These are phyloP conservation scores for Phoenoteleia sp. DNA, from an alignment of 2,888 invertebrate species.

Conservation along the genomic window DNA sequence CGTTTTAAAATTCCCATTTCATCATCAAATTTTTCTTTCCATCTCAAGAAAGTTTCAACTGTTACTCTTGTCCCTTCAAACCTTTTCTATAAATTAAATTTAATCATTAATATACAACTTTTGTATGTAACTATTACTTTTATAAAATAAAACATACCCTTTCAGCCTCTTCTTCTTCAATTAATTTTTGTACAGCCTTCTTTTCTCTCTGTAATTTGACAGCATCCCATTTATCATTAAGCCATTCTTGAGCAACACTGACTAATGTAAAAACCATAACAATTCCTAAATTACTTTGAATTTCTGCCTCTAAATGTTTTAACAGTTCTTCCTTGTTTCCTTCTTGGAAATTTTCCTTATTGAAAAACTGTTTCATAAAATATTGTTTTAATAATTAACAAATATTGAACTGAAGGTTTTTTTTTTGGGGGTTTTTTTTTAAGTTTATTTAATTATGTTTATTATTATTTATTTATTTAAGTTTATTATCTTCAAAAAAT, in stretches of 20 bases:
- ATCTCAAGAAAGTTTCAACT: conserved; percentile 97
- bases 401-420: no score
- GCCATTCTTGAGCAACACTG: conserved; percentile 97
- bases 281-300: conserved; percentile 97
- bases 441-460: no score
- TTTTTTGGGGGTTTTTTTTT: no score
- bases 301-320: conserved; percentile 90
- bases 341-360: conserved; percentile 92
- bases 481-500: no score
- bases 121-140: no score
- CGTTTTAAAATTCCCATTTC: conserved; percentile 93
- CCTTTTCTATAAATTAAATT: conserved; percentile 90
- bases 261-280: conserved; percentile 99
- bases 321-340: conserved; percentile 90
- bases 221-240: conserved; percentile 94
- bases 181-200: conserved; percentile 89
- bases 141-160: conserved; percentile 87
- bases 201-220: conserved; percentile 92
- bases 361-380: no score
- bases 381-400: no score
- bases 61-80: conserved; percentile 98
- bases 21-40: conserved; percentile 97
- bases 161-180: conserved; percentile 96
- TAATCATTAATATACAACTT: neutral
- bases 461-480: no score